Conservation (phyloP, 2,797 vertebrate genomes). For the Huso huso region DNA sequence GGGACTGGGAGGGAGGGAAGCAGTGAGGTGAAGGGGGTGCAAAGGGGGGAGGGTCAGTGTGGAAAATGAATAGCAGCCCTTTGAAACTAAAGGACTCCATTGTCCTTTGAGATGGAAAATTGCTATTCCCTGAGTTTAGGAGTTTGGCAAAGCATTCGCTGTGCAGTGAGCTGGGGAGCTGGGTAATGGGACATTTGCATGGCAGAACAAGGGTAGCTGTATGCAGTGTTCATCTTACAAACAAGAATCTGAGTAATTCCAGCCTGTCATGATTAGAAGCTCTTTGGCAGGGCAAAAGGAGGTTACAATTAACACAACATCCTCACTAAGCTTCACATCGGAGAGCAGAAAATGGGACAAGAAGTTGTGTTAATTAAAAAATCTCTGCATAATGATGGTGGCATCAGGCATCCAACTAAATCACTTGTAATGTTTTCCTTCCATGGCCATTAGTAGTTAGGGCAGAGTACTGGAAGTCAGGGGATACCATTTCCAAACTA, state of each 20-base stretch:
- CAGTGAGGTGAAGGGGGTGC: neutral
- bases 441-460: no score
- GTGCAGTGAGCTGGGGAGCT: neutral
- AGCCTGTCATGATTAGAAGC: neutral
- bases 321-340: no score
- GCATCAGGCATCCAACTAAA: no score
- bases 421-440: no score
- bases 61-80: conserved; percentile 18
- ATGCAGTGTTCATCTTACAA: neutral
- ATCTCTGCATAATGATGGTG: no score
- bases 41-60: neutral
- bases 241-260: neutral
- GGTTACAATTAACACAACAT: neutral
- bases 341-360: no score
- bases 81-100: neutral
- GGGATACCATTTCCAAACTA: no score
- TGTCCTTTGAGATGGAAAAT: neutral
- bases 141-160: neutral
- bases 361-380: no score
- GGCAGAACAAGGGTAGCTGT: neutral
- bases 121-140: neutral
- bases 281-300: neutral
- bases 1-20: neutral
- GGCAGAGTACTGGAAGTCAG: no score
- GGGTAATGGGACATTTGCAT: neutral